Percentiles rank a stretch among this genome's conserved stretches.
These are phyloP conservation scores for Psittacus erithacus DNA, from an alignment of 2,113 vertebrate genomes.

Conservation along the genomic window DNA sequence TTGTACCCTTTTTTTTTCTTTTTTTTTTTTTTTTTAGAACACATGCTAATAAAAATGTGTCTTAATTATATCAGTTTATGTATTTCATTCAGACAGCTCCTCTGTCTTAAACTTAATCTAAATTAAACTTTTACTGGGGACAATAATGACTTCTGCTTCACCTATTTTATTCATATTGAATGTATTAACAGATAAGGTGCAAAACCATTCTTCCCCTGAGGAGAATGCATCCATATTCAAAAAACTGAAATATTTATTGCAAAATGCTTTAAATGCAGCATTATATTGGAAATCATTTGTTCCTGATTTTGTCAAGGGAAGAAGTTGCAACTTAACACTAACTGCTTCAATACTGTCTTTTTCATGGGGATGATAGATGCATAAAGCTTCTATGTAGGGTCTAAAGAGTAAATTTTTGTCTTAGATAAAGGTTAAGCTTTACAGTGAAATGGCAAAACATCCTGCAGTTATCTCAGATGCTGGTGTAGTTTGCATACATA, in stretches of 20 bases:
- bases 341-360: constrained; percentile 38
- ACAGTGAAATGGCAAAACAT: constrained; percentile 18
- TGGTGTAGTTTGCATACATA: constrained; percentile 19
- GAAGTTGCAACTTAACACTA: constrained; percentile 45
- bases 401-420: constrained; percentile 28
- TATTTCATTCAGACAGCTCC: constrained; percentile 62
- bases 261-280: constrained; percentile 55
- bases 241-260: constrained; percentile 50
- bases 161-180: constrained; percentile 82
- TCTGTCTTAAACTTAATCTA: constrained; percentile 66
- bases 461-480: constrained; percentile 44
- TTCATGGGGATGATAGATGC: constrained; percentile 17
- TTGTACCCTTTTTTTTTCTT: constrained; percentile 43
- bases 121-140: constrained; percentile 60
- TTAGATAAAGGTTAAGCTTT: constrained; percentile 47
- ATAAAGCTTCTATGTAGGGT: constrained; percentile 41
- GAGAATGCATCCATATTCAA: constrained; percentile 70
- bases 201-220: constrained; percentile 73
- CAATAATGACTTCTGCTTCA: constrained; percentile 66
- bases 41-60: constrained; percentile 60
- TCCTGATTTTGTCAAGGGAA: constrained; percentile 31
- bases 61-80: constrained; percentile 59
- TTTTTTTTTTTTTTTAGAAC: constrained; percentile 63
- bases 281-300: constrained; percentile 20
- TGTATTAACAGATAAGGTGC: constrained; percentile 77